Percentiles rank a stretch among this genome's conserved stretches.
These are phyloP conservation scores for Malachius bipustulatus DNA, from an alignment of 2,888 invertebrate genomes.

Conservation along the genomic window DNA sequence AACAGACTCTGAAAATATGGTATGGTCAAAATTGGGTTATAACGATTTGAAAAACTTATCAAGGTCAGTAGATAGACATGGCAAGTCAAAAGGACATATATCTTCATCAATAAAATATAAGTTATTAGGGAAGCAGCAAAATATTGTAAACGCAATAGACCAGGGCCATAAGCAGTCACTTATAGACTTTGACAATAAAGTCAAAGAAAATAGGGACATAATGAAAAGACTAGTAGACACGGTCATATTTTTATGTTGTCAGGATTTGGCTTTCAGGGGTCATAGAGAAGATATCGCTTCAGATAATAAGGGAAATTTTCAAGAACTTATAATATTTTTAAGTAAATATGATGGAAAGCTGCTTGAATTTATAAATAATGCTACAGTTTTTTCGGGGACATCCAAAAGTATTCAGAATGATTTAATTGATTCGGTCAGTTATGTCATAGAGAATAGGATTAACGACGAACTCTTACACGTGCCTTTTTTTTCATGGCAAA, in stretches of 20 bases:
- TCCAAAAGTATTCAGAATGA: not conserved
- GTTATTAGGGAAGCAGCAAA: not conserved
- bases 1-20: not conserved
- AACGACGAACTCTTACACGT: constrained; percentile 2
- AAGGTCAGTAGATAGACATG: not conserved
- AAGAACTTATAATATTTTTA: no score
- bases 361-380: no score
- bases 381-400: constrained; percentile 2
- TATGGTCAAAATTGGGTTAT: constrained; percentile 1
- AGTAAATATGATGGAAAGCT: no score
- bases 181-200: not conserved
- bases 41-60: constrained; percentile 1
- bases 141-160: not conserved
- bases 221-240: not conserved
- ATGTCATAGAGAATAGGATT: not conserved
- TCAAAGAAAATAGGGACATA: not conserved
- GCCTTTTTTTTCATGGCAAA: constrained; percentile 8
- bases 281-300: not conserved
- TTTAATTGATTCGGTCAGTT: not conserved
- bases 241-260: constrained; percentile 1
- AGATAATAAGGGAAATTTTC: constrained; percentile 1
- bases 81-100: not conserved
- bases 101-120: not conserved
- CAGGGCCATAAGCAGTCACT: not conserved
- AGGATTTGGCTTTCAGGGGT: not conserved